phyloP scores from a whole-genome alignment of 2,888 invertebrate genomes.

The Cremastinae sp. region DNA sequence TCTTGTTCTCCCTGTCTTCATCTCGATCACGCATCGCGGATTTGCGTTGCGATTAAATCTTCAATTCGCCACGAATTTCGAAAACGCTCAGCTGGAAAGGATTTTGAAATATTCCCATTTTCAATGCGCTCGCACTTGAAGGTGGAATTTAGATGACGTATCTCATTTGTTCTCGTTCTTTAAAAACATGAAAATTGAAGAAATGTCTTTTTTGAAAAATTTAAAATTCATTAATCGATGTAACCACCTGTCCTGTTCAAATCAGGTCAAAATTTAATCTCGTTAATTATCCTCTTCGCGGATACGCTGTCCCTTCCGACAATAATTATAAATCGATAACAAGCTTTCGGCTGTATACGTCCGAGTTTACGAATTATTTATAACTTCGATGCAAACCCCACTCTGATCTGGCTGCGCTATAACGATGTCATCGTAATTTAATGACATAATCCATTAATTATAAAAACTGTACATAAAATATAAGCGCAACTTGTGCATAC shows the following conservation, averaged over 20 bases:
- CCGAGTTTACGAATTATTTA: constrained; percentile 16
- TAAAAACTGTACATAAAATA: not conserved
- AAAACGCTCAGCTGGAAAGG: too few species aligned
- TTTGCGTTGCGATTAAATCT: too few species aligned
- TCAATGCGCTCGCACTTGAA: too few species aligned
- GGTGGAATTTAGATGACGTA: too few species aligned
- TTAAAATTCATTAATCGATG: not conserved
- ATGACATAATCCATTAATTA: not conserved
- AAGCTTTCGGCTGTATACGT: constrained; percentile 11
- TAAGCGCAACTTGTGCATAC: not conserved
- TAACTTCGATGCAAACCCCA: constrained; percentile 65
- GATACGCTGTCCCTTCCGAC: constrained; percentile 2
- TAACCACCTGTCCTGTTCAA: not conserved
- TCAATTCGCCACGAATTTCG: too few species aligned
- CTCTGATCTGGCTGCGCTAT: constrained; percentile 43
- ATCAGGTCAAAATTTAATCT: not conserved
- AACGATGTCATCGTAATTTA: not conserved
- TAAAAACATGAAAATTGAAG: too few species aligned
- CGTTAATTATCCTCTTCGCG: not conserved
- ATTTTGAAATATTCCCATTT: too few species aligned
- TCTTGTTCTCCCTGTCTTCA: too few species aligned
- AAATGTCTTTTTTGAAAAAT: not conserved
- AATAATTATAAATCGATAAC: constrained; percentile 51
- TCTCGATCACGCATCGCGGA: too few species aligned
- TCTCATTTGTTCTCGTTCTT: not conserved